These are phyloP conservation scores for Catharus minimus DNA, from an alignment of 2,113 vertebrate species.

Conservation along the genomic window DNA sequence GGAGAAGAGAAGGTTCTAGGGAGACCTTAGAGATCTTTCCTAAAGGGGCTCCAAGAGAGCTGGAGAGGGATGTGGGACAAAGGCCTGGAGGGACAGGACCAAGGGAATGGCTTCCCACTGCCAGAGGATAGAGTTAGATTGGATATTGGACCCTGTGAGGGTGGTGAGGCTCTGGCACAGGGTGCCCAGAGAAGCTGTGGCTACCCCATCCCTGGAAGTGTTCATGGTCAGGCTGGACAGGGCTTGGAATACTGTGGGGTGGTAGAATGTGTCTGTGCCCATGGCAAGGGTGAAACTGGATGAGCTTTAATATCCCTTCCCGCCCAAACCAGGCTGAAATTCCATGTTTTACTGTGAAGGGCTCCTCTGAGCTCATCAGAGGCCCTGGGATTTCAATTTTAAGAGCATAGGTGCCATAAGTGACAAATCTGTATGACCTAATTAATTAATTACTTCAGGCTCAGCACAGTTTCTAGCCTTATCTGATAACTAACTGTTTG, in stretches of 20 bases:
- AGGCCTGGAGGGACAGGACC: not conserved
- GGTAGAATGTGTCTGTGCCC: not conserved
- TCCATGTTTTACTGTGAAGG: not conserved
- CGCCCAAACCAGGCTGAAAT: not conserved
- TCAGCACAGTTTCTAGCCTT: not conserved
- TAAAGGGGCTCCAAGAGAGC: not conserved
- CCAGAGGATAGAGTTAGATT: not conserved
- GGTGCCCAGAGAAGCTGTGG: not conserved
- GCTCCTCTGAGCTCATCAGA: not conserved
- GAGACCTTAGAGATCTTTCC: not conserved
- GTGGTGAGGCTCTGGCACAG: not conserved
- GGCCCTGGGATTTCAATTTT: not conserved
- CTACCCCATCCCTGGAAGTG: not conserved
- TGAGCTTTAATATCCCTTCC: not conserved
- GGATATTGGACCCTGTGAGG: not conserved
- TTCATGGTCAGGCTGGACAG: accelerated
- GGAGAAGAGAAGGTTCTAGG: not conserved
- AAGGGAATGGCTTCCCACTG: not conserved
- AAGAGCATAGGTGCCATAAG: not conserved
- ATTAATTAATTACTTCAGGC: not conserved
- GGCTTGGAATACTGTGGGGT: not conserved
- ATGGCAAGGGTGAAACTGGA: not conserved
- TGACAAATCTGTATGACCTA: not conserved
- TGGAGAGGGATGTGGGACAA: not conserved
- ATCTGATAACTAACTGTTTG: not conserved